Evolutionary conservation across 2,888 invertebrate species (phyloP), one percentile per base, ranked within the genome.

Genomic region (Noctua comes): DNA sequence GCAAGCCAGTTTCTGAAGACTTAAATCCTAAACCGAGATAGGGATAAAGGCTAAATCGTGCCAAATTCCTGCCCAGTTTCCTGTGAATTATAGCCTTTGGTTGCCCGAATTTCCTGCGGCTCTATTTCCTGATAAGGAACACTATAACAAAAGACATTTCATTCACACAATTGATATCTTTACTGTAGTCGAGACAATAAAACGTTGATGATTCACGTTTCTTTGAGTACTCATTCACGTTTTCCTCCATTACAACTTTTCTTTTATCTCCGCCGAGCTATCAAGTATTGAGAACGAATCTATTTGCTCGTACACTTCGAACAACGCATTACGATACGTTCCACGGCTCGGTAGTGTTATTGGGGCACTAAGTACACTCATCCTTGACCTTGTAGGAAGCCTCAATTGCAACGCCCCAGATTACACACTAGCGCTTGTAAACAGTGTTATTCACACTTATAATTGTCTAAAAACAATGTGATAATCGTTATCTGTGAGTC

Each of bases 401-500:
- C 85, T 89, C 90, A 88, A 90, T 90, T 89, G 89, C 90, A 90
- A 68, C 88, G 92, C 74, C 86, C 89, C 88, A 91, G 89, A 88
- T 92, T 87, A 88, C 87, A 86, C 84, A 87, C 80, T 83, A 85
- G 84, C 86, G 86, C 78, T 88, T 84, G 90, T 90, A 90, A 92
- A 92, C 91, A 90, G 71, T 86, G 84, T 89, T 88, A 90, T 88
- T 86, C 87, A 88, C 86, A 84, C 88, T 81, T 84, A 83, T 86
- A 85, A 87, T 90, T 86, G 79, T 82, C 79, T 82, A 85, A 90
- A 90, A 88, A 88, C 80, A 84, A 86, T 86, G 86, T 88, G 88
- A 90, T 92, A 90, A 88, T 87, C 83, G 89, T 91, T 92, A 92
- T 91, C 86, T 77, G 76, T 93, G 92, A 93, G 86, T 93, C 93